phyloP scores from a whole-genome alignment of 30 jellyfish, hydroid and myxozoan genomes.

The Cassiopea andromeda region DNA sequence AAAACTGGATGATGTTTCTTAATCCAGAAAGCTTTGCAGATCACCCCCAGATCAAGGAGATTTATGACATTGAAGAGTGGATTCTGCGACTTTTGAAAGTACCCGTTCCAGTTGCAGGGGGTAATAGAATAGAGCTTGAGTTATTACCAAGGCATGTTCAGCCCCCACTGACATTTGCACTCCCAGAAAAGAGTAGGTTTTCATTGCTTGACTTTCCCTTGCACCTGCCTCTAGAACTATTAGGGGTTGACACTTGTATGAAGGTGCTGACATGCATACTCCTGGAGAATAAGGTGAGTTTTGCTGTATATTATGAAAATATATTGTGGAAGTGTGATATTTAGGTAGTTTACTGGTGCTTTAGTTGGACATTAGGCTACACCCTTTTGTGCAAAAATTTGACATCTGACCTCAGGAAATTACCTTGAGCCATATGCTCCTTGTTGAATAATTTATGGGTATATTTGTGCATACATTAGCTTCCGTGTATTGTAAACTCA shows the following conservation, averaged over 20 bases:
- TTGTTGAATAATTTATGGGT: background rate
- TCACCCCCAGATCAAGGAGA: slow-evolving; percentile 48
- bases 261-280: slow-evolving; percentile 85
- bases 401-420: background rate
- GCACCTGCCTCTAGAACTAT: slow-evolving; percentile 85
- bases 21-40: slow-evolving; percentile 35
- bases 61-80: slow-evolving; percentile 83
- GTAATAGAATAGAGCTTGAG: slow-evolving; percentile 83
- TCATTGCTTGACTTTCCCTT: slow-evolving; percentile 84
- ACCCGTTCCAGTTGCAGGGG: slow-evolving; percentile 87
- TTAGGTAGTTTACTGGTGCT: background rate
- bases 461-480: background rate
- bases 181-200: slow-evolving; percentile 95
- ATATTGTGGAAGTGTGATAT: background rate
- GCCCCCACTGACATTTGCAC: slow-evolving; percentile 96
- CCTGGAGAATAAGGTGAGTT: slow-evolving; percentile 87
- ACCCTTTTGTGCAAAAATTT: background rate
- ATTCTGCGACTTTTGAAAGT: slow-evolving; percentile 62
- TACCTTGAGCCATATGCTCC: background rate
- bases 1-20: slow-evolving; percentile 66
- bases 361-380: background rate
- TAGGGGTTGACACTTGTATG: slow-evolving; percentile 93
- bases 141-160: slow-evolving; percentile 91
- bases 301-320: background rate
- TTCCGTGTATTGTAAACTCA: too few species aligned